These are phyloP conservation scores for Hippocampus comes DNA, from an alignment of 2,113 vertebrate genomes.

Conservation along the genomic window DNA sequence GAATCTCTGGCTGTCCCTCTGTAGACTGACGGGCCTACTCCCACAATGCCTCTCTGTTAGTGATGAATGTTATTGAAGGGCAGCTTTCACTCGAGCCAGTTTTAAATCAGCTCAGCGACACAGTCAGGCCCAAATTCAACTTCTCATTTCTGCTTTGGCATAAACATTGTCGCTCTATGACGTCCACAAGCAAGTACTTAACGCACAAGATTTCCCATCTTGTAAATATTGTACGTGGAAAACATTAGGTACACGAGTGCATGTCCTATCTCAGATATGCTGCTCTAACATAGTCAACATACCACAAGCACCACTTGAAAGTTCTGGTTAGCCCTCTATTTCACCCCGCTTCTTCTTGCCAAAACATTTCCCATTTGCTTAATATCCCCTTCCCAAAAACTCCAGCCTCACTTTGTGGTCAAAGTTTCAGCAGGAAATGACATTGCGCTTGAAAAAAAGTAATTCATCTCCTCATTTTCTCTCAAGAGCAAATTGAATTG, in stretches of 20 bases:
- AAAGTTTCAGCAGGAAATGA: slow-evolving; percentile 36
- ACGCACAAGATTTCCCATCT: not conserved
- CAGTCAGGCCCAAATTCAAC: slow-evolving; percentile 10
- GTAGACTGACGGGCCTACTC: slow-evolving; percentile 29
- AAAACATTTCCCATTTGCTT: slow-evolving; percentile 34
- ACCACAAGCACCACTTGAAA: slow-evolving; percentile 26
- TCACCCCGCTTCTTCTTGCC: slow-evolving; percentile 36
- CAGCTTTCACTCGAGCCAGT: slow-evolving; percentile 11
- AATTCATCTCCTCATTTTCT: slow-evolving; percentile 10
- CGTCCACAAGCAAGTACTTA: not conserved
- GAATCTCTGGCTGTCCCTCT: slow-evolving; percentile 38
- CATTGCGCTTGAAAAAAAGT: slow-evolving; percentile 29
- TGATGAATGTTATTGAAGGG: slow-evolving; percentile 27
- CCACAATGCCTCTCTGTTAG: slow-evolving; percentile 40
- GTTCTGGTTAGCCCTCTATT: slow-evolving; percentile 44
- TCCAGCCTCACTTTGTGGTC: slow-evolving; percentile 46
- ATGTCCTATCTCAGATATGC: not conserved
- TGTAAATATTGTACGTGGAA: not conserved
- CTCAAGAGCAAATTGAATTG: slow-evolving; percentile 49
- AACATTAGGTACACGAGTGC: slow-evolving; percentile 5
- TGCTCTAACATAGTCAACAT: slow-evolving; percentile 49
- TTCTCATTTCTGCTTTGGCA: slow-evolving; percentile 32
- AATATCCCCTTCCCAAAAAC: slow-evolving; percentile 41
- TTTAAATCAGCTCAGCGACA: slow-evolving; percentile 22
- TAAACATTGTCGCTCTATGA: slow-evolving; percentile 8